Percentiles rank a stretch among this genome's conserved stretches.
phyloP scores from a whole-genome alignment of 2,113 vertebrate species.

The human region GRCh38 chr7:13771001-13771500 shows the following conservation, averaged over 20 bases:
- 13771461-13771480: background rate
- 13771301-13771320: background rate
- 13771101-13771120: background rate
- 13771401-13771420: background rate
- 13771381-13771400: background rate
- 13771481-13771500: background rate
- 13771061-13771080: background rate
- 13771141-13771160: background rate
- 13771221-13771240: background rate
- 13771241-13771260: background rate
- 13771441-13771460: background rate
- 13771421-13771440: background rate
- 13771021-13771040: background rate
- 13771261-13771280: background rate
- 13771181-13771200: background rate
- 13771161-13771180: background rate
- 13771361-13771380: background rate
- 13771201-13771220: background rate
- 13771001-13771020: background rate
- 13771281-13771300: background rate
- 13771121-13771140: background rate
- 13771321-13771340: background rate
- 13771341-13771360: background rate
- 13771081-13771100: background rate
- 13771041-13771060: background rate